Conservation (phyloP, 2,113 vertebrate genomes). For the Meles meles region DNA sequence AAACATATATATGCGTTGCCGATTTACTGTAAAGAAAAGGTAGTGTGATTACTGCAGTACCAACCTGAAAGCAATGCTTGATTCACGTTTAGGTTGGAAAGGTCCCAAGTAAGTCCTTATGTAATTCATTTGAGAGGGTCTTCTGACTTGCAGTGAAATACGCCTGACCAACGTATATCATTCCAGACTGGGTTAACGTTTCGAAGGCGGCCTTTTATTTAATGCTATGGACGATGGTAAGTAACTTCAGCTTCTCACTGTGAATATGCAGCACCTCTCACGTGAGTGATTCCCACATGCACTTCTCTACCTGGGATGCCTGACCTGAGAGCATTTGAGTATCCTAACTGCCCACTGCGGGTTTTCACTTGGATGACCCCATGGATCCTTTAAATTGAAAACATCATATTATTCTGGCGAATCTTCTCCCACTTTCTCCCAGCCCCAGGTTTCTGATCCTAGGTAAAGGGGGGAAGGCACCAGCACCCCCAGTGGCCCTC, state of each 20-base stretch:
- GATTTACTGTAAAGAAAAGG: not conserved
- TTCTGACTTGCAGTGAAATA: not conserved
- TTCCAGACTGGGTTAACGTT: not conserved
- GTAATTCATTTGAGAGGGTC: not conserved
- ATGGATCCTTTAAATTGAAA: not conserved
- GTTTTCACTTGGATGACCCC: not conserved
- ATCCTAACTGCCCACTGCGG: not conserved
- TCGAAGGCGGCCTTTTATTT: not conserved
- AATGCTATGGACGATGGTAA: not conserved
- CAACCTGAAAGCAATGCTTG: not conserved
- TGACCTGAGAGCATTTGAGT: not conserved
- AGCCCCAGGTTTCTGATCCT: not conserved
- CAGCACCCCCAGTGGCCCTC: not conserved
- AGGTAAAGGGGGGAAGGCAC: not conserved
- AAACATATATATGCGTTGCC: not conserved
- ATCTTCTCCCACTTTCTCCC: rapidly evolving
- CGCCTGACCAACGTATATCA: not conserved
- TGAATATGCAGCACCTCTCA: not conserved
- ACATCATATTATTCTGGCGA: not conserved
- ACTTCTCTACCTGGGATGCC: not conserved
- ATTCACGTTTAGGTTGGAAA: not conserved
- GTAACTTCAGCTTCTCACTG: not conserved
- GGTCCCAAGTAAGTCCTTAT: not conserved
- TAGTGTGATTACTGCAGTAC: not conserved
- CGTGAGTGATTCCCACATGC: not conserved